These are phyloP conservation scores for Synergus itoensis DNA, from an alignment of 2,888 invertebrate genomes.

Conservation along the genomic window DNA sequence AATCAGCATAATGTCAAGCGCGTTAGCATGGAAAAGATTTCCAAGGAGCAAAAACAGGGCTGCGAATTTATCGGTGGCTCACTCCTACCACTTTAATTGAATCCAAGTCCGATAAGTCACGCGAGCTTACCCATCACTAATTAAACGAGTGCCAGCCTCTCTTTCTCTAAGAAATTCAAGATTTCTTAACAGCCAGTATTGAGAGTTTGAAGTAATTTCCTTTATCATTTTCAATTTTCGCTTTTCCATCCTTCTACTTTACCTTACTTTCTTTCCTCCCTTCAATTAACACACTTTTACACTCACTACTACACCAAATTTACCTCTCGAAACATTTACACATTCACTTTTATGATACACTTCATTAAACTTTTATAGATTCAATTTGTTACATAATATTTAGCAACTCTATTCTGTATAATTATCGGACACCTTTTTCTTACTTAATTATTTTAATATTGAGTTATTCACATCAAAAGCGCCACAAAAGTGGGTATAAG, in stretches of 20 bases:
- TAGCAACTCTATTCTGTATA: neutral
- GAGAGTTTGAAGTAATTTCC: neutral
- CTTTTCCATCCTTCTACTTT: conserved; percentile 1
- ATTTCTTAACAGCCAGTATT: conserved; percentile 12
- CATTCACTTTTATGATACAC: neutral
- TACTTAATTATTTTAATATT: neutral
- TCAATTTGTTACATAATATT: neutral
- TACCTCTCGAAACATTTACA: neutral
- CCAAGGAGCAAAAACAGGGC: conserved; percentile 21
- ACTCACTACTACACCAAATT: neutral
- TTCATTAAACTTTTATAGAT: neutral
- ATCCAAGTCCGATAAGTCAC: conserved; percentile 24
- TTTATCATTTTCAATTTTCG: neutral
- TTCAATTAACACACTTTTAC: conserved; percentile 18
- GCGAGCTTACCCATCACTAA: conserved; percentile 23
- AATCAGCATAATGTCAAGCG: conserved; percentile 33
- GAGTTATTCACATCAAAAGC: neutral
- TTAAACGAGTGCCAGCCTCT: conserved; percentile 29
- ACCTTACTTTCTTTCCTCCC: conserved; percentile 10
- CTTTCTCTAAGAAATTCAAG: conserved; percentile 1
- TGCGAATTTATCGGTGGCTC: conserved; percentile 29
- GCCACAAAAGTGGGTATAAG: neutral
- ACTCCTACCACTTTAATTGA: conserved; percentile 16
- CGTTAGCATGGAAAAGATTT: conserved; percentile 26
- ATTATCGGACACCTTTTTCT: neutral